Percentiles rank a stretch among this genome's conserved stretches.
Evolutionary conservation across 2,888 invertebrate species (phyloP).

Genomic region (Napeogenes sylphis): DNA sequence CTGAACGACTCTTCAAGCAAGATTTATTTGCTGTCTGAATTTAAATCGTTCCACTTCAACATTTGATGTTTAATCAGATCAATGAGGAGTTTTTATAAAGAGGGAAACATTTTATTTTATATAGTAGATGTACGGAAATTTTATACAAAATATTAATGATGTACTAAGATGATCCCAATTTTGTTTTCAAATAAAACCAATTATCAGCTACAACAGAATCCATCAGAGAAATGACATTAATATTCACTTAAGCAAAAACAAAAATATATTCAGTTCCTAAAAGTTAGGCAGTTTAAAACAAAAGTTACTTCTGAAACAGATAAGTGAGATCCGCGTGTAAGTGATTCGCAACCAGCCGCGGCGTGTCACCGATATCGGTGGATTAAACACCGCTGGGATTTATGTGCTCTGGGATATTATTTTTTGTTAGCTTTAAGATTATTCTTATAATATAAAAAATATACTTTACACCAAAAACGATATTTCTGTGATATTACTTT

Average conservation of each 20-base stretch:
- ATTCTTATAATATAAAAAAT: too few species aligned
- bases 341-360: conserved; percentile 21
- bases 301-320: too few species aligned
- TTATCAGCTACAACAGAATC: too few species aligned
- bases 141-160: background rate
- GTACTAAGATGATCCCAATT: too few species aligned
- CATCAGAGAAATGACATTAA: too few species aligned
- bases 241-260: too few species aligned
- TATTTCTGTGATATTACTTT: too few species aligned
- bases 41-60: conserved; percentile 23
- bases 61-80: conserved; percentile 6
- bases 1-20: conserved; percentile 15
- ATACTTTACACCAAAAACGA: too few species aligned
- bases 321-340: conserved; percentile 14
- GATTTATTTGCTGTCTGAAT: conserved; percentile 26
- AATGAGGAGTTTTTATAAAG: conserved; percentile 1
- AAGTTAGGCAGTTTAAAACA: too few species aligned
- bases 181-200: too few species aligned
- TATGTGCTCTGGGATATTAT: background rate
- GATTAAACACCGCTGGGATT: conserved; percentile 15
- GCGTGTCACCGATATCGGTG: conserved; percentile 14
- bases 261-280: too few species aligned
- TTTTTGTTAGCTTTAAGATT: background rate
- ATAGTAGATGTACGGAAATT: background rate
- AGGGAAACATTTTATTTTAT: background rate